These are phyloP conservation scores for Pelecanoides urinatrix DNA, from an alignment of 2,113 vertebrate species.

Conservation along the genomic window DNA sequence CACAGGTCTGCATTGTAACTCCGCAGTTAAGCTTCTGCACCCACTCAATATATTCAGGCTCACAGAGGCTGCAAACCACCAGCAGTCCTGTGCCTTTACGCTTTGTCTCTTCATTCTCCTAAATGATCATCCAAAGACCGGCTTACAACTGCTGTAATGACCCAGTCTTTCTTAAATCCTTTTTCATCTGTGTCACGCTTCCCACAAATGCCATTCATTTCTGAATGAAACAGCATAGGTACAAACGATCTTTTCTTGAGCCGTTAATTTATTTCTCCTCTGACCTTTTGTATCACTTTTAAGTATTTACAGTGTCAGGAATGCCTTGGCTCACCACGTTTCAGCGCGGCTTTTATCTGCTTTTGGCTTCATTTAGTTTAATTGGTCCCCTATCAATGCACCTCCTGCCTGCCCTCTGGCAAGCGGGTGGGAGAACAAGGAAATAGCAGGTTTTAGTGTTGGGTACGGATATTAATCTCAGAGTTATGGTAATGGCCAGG, in stretches of 20 bases:
- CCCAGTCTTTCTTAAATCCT: neutral
- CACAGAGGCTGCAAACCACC: neutral
- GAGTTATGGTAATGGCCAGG: neutral
- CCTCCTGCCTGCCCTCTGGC: neutral
- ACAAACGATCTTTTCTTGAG: neutral
- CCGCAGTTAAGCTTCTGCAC: neutral
- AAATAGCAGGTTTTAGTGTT: neutral
- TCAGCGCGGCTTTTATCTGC: neutral
- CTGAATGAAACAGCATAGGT: neutral
- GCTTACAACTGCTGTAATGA: neutral
- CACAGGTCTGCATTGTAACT: neutral
- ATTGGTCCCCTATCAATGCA: neutral
- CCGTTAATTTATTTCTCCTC: constrained; percentile 18
- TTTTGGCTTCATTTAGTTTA: neutral
- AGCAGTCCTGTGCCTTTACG: neutral
- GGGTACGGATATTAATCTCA: neutral
- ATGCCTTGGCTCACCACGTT: neutral
- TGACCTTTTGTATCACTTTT: neutral
- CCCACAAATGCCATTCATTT: neutral
- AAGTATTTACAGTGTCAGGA: neutral
- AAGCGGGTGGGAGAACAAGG: neutral
- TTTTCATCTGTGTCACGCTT: neutral
- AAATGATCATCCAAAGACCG: neutral
- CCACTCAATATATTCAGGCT: neutral
- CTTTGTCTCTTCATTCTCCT: neutral